Percentiles rank a stretch among this genome's conserved stretches.
Conservation (phyloP, 2,113 vertebrate genomes). For the Verasper variegatus region DNA sequence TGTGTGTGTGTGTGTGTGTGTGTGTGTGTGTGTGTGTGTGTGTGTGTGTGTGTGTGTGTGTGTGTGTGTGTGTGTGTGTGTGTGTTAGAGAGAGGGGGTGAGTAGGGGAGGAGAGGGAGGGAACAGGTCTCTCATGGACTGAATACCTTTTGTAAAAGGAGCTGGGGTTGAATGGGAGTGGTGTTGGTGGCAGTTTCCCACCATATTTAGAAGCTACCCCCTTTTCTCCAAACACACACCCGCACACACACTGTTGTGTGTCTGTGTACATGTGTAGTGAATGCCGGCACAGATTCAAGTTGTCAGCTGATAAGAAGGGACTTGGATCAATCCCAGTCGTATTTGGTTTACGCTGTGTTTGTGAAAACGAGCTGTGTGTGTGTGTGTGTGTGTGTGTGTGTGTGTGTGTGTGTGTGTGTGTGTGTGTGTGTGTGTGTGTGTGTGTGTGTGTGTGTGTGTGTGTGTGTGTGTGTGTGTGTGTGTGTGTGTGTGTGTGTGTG, state of each 20-base stretch:
- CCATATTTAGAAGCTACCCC: constrained; percentile 73
- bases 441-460: background rate
- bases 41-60: no score
- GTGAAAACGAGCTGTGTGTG: background rate
- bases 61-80: constrained; percentile 20
- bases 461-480: background rate
- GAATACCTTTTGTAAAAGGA: constrained; percentile 81
- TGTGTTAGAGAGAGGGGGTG: constrained; percentile 38
- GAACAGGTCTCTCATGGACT: constrained; percentile 68
- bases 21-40: no score
- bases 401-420: background rate
- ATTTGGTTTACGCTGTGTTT: background rate
- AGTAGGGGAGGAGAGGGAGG: constrained; percentile 41
- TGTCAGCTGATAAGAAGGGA: constrained; percentile 46
- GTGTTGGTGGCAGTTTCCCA: constrained; percentile 80
- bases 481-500: constrained; percentile 20
- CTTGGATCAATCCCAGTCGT: constrained; percentile 34
- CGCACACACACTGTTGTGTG: constrained; percentile 7
- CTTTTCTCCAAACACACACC: constrained; percentile 20
- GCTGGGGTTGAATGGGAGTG: constrained; percentile 76
- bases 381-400: constrained; percentile 11
- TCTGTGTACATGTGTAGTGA: constrained; percentile 37
- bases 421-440: constrained; percentile 16
- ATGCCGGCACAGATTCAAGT: constrained; percentile 53
- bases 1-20: no score